Base-by-base conservation (phyloP, 92 coral and sea anemone species). In the Bergia puertoricense region DNA sequence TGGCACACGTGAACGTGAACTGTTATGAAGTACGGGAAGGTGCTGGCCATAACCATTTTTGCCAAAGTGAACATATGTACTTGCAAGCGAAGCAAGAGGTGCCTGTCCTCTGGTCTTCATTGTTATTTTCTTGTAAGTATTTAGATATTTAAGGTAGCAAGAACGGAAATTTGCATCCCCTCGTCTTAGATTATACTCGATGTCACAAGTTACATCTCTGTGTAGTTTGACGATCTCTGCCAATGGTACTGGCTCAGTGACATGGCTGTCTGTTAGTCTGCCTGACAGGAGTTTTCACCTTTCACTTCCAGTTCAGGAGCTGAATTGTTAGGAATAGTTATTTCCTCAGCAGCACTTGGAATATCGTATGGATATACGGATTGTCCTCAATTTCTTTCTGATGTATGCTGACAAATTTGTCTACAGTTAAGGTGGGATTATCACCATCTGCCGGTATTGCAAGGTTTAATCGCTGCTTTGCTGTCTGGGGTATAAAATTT, bases 1-100 rank as follows among this genome's bases (percentile, higher is more conserved):
- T n/a, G n/a, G n/a, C n/a, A n/a, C n/a, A n/a, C n/a, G n/a, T n/a
- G n/a, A n/a, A n/a, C n/a, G n/a, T n/a, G 92, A 88, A 68, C 86
- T 74, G 68, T 88, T 88, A 46, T 90, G 95, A 11, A 93, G 84
- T 18, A 93, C 36, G 5, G 91, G 95, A 44, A 93, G 82, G 51
- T 56, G 67, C 42, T 85, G 91, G 85, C 95, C 91, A 85, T 59
- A 22, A 67, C 77, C 89, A 23, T 81, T 59, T 81, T 81, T 90
- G 38, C 95, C 93, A 92, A 90, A 90, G 82, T 89, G 81, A 37
- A 79, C 91, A 88, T 87, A 90, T 2, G 91, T 90, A 90, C 81
- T 77, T 80, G 95, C 91, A 84, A 93, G 95, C 56, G 91, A 66
- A 76, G 92, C 85, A 69, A 93, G 73, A 4, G 95, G 93, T 81